A percentile compares a stretch with the other conserved stretches of the same genome.
Evolutionary conservation across 2,888 invertebrate genomes (phyloP).

Genomic region (Oeneis ivallda): DNA sequence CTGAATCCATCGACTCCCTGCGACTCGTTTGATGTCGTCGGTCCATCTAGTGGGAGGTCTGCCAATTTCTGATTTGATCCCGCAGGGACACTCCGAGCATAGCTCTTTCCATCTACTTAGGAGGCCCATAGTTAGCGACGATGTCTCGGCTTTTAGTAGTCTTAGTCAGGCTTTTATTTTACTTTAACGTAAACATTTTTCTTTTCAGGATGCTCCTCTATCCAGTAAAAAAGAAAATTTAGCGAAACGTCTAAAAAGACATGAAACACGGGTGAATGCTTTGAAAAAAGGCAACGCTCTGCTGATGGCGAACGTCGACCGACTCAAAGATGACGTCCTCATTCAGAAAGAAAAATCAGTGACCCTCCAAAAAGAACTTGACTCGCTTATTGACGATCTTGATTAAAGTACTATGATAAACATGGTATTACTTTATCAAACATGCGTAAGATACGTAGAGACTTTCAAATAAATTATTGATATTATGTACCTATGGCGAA

Average conservation of each 20-base stretch:
- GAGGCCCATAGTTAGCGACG: too few species aligned
- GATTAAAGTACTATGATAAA: slow-evolving; percentile 77
- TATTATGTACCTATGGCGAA: too few species aligned
- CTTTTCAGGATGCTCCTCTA: slow-evolving; percentile 82
- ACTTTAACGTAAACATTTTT: background rate
- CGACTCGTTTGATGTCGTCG: too few species aligned
- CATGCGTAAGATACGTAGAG: background rate
- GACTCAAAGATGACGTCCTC: slow-evolving; percentile 91
- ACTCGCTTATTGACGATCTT: slow-evolving; percentile 92
- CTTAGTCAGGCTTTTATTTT: too few species aligned
- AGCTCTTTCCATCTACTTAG: too few species aligned
- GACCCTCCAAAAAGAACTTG: slow-evolving; percentile 90
- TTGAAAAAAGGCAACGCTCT: slow-evolving; percentile 94
- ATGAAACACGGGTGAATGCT: slow-evolving; percentile 89
- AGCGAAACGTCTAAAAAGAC: slow-evolving; percentile 84
- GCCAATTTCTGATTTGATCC: too few species aligned
- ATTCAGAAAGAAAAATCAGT: slow-evolving; percentile 91
- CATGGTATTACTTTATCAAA: background rate
- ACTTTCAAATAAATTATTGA: background rate
- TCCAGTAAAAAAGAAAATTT: slow-evolving; percentile 86
- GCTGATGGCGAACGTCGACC: slow-evolving; percentile 92
- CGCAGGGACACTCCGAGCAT: too few species aligned
- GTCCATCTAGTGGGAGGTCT: too few species aligned
- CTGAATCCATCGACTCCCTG: too few species aligned
- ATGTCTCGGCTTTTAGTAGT: too few species aligned